These are phyloP conservation scores for Sparidentex hasta DNA, from an alignment of 2,797 vertebrate species.

Conservation along the genomic window DNA sequence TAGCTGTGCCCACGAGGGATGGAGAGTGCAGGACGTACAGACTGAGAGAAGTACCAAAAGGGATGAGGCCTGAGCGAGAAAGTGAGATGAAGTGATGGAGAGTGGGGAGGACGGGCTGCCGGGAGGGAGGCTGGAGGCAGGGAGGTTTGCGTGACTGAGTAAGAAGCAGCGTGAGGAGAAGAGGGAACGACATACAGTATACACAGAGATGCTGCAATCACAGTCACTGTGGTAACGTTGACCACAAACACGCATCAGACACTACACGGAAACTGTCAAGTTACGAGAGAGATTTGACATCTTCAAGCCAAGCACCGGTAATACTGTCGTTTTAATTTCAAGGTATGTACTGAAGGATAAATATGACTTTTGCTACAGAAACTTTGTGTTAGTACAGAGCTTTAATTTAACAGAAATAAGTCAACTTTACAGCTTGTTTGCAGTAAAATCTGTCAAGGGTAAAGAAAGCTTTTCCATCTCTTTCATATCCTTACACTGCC, in stretches of 20 bases:
- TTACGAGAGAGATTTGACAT: neutral
- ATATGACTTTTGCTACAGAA: neutral
- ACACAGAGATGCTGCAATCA: neutral
- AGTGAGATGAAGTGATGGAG: constrained; percentile 29
- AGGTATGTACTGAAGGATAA: too few relatives aligned
- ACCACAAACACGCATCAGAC: constrained; percentile 8
- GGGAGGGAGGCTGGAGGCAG: constrained; percentile 2
- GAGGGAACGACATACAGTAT: constrained; percentile 1
- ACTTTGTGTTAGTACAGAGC: neutral
- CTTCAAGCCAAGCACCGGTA: neutral
- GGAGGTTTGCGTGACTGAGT: constrained; percentile 14
- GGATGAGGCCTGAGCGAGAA: constrained; percentile 14
- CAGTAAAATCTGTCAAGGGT: neutral
- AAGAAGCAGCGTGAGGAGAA: constrained; percentile 4
- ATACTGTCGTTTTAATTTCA: neutral
- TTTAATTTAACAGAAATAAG: too few relatives aligned
- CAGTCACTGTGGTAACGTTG: neutral
- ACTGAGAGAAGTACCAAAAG: neutral
- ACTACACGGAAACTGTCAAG: neutral
- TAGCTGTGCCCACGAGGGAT: neutral
- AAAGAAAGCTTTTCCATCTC: neutral
- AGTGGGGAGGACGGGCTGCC: neutral
- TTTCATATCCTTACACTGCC: neutral
- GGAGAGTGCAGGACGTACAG: neutral
- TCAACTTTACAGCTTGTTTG: neutral